Percentiles rank a stretch among this genome's conserved stretches.
Conservation (phyloP, 2,797 vertebrate genomes). For the Liasis olivaceus region DNA sequence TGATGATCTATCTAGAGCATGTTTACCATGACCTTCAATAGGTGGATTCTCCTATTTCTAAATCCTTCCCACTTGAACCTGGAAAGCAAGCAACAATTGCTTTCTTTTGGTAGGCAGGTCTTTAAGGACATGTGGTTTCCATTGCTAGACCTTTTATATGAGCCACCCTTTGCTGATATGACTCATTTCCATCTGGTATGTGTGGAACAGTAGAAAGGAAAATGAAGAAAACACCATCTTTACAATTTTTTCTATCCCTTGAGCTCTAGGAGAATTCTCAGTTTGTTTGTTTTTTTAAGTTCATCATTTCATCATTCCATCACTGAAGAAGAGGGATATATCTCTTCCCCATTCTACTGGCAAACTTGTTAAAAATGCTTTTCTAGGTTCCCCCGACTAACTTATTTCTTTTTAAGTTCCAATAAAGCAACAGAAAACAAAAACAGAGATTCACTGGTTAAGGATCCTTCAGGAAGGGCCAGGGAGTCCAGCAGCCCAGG, state of each 20-base stretch:
- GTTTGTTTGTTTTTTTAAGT: background rate
- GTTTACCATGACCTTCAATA: too few relatives aligned
- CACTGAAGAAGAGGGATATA: background rate
- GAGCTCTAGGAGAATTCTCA: background rate
- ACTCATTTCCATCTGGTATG: too few relatives aligned
- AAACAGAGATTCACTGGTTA: background rate
- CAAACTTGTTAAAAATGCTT: background rate
- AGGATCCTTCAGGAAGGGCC: background rate
- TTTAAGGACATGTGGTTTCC: too few relatives aligned
- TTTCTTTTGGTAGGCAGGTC: too few relatives aligned
- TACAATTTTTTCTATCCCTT: background rate
- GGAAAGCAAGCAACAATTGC: too few relatives aligned
- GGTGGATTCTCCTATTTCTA: too few relatives aligned
- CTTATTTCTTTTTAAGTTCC: background rate
- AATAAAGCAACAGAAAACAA: background rate
- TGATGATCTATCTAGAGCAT: too few relatives aligned
- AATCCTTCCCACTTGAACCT: too few relatives aligned
- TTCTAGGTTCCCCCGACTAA: background rate
- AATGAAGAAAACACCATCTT: background rate
- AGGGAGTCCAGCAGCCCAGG: background rate
- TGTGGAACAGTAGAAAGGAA: too few relatives aligned
- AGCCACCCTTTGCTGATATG: too few relatives aligned
- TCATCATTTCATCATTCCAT: background rate
- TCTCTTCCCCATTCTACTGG: background rate
- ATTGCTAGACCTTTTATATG: too few relatives aligned